Conservation (phyloP, 1,140 invertebrate species). For the Drosophila ambigua region DNA sequence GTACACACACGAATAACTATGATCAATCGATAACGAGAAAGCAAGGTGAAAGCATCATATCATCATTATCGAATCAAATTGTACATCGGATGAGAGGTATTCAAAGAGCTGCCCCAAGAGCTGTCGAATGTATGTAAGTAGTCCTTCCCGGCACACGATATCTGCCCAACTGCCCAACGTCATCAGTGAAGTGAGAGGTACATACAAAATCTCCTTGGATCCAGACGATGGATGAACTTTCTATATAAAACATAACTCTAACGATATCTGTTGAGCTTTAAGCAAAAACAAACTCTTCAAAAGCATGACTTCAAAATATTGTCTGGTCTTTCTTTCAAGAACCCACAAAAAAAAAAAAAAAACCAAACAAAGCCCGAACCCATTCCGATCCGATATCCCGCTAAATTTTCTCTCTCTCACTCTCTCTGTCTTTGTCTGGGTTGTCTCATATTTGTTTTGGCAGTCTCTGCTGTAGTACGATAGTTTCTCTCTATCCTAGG, state of each 20-base stretch:
- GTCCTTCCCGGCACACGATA: constrained; percentile 12
- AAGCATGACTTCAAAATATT: constrained; percentile 45
- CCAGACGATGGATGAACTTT: constrained; percentile 11
- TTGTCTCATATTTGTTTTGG: constrained; percentile 19
- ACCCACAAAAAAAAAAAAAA: neutral
- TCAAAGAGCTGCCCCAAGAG: constrained; percentile 16
- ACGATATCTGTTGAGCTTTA: constrained; percentile 39
- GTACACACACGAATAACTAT: constrained; percentile 9
- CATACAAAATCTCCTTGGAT: constrained; percentile 5
- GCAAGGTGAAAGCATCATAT: constrained; percentile 33
- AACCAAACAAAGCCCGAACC: constrained; percentile 1
- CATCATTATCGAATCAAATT: constrained; percentile 17
- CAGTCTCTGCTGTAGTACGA: constrained; percentile 30
- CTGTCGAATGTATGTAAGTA: constrained; percentile 53
- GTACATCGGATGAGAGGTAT: constrained; percentile 29
- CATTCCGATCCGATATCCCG: constrained; percentile 9
- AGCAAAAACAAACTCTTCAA: constrained; percentile 26
- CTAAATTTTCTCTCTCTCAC: constrained; percentile 23
- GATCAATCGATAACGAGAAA: constrained; percentile 14
- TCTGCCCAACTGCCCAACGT: too few species aligned
- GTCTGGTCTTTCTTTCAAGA: constrained; percentile 32
- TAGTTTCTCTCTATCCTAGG: constrained; percentile 21
- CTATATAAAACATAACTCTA: constrained; percentile 11
- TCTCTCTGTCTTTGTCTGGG: constrained; percentile 13
- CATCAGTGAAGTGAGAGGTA: constrained; percentile 20